Evolutionary conservation across 1,140 invertebrate species (phyloP).

Genomic region (Bemisia tabaci): DNA sequence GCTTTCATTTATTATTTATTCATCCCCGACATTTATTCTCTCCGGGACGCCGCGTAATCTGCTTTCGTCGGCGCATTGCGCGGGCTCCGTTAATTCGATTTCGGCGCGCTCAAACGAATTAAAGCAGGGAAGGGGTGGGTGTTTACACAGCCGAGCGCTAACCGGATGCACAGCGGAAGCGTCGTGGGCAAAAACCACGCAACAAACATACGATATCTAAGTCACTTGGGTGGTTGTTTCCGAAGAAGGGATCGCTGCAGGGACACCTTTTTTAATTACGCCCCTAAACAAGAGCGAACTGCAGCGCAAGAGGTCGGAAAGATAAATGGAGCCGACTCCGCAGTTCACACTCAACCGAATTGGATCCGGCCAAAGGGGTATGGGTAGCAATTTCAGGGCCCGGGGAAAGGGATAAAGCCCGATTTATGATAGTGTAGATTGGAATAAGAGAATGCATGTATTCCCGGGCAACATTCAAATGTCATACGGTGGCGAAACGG

Average conservation of each 20-base stretch:
- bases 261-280: background rate
- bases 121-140: too few species aligned
- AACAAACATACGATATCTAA: too few species aligned
- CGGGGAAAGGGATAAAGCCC: background rate
- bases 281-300: background rate
- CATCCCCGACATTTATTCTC: too few species aligned
- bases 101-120: too few species aligned
- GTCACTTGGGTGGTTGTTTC: too few species aligned
- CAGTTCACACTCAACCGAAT: background rate
- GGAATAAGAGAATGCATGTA: background rate
- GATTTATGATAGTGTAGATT: background rate
- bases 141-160: too few species aligned
- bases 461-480: background rate
- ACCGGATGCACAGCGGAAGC: too few species aligned
- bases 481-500: background rate
- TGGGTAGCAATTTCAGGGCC: background rate
- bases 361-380: background rate
- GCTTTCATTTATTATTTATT: too few species aligned
- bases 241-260: background rate
- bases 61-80: too few species aligned
- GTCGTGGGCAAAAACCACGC: too few species aligned
- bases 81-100: too few species aligned
- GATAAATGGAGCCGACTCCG: background rate
- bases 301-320: background rate
- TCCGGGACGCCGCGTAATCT: too few species aligned